phyloP scores from a whole-genome alignment of 2,888 invertebrate species.

The Adineta ricciae region DNA sequence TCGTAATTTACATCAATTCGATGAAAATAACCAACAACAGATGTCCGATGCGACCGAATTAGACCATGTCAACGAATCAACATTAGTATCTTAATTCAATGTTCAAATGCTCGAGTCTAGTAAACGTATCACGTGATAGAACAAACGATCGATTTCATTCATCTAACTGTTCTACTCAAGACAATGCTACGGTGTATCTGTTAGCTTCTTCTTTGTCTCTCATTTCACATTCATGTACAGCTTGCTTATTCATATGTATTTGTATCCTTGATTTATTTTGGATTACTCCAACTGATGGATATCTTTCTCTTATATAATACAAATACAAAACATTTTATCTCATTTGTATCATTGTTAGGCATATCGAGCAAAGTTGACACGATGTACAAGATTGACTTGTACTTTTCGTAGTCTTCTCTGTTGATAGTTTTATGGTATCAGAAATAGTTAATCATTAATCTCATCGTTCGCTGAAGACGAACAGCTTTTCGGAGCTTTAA shows the following conservation, averaged over 20 bases:
- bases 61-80: background rate
- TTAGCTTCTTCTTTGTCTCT: background rate
- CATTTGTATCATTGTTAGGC: no score
- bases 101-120: background rate
- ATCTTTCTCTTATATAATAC: background rate
- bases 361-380: no score
- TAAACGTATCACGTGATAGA: background rate
- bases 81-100: background rate
- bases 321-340: background rate
- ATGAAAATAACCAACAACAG: slow-evolving; percentile 27
- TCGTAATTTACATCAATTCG: slow-evolving; percentile 27
- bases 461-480: background rate
- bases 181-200: background rate
- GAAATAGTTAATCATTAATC: background rate
- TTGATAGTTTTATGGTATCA: background rate
- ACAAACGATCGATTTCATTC: background rate
- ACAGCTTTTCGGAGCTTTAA: background rate
- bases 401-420: no score
- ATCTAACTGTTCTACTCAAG: background rate
- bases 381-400: no score
- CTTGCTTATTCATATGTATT: background rate
- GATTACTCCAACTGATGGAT: background rate
- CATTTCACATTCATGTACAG: background rate
- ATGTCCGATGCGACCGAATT: background rate
- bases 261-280: background rate